Evolutionary conservation across 64 coral and sea anemone species (phyloP), one percentile per base, ranked within the genome.

Genomic region (Stichodactyla helianthus): DNA sequence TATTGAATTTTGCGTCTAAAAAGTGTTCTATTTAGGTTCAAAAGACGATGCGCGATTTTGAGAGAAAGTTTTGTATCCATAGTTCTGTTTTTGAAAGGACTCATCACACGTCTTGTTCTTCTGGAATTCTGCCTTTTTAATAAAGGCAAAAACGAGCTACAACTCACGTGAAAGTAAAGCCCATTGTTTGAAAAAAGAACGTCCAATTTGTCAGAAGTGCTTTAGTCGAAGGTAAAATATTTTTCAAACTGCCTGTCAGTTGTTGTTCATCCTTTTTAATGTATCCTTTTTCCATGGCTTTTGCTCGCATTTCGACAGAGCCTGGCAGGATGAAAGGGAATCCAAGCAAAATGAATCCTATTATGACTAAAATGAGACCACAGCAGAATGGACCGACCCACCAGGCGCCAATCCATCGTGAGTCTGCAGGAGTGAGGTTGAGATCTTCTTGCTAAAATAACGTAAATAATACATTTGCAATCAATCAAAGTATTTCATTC

Each of bases 381-480:
- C 79, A 70, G 5, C 59, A 23, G 51, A 86, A 44, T 59, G 82
- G 89, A 22, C 90, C 93, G 14, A 99, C 77, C 97, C 97, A 99
- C 97, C 97, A 99, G 76, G 93, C 93, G 4, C 97, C 97, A 44
- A 95, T 92, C 97, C 97, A 99, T 5, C 87, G 90, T 20, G 84
- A 85, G 28, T 93, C 82, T 8, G 54, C 83, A 0, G 88, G 54
- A 12, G 90, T 92, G 23, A 99, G 26, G 7, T 90, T 54, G 0
- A 88, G 44, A 50, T 82, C 88, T 10, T 81, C 54, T 4, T 87
- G 93, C 97, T 99, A 55, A 79, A 56, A 71, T 52, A 44, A 44
- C 4, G 35, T 44, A 44, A 44, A 44, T 44, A 44, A 35, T 35
- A 1, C 31, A 44, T 44, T 44, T 44, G 35, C 35, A 44, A 3